phyloP scores from a whole-genome alignment of 2,113 vertebrate genomes.

The Hippolais icterina region DNA sequence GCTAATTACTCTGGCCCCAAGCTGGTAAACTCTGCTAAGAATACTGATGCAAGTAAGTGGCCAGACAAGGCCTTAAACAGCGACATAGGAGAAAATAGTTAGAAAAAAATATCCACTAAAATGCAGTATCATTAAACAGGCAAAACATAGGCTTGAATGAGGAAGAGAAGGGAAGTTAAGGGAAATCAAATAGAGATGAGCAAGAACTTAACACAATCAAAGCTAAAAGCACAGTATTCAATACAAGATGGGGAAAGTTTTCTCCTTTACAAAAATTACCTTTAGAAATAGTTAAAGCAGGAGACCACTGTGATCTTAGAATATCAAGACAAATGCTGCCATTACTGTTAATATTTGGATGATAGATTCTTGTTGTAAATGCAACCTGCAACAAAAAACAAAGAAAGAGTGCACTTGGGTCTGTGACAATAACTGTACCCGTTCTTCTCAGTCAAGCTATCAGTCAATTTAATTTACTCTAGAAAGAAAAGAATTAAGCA shows the following conservation, averaged over 20 bases:
- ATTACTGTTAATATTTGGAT: slow-evolving; percentile 99
- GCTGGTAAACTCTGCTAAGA: background rate
- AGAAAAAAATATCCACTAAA: background rate
- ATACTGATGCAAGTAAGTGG: background rate
- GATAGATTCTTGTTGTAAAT: slow-evolving; percentile 99
- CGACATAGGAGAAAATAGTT: background rate
- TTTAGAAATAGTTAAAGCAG: slow-evolving; percentile 99
- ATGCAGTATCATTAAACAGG: background rate
- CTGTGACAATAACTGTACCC: background rate
- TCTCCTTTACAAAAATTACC: slow-evolving; percentile 72
- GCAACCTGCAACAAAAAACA: slow-evolving; percentile 81
- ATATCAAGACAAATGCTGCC: slow-evolving; percentile 99
- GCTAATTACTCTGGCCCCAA: background rate
- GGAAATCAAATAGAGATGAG: background rate
- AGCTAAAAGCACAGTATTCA: background rate
- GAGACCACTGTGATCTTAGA: slow-evolving; percentile 99
- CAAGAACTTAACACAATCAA: background rate
- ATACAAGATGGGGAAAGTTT: background rate
- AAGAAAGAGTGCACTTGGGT: background rate
- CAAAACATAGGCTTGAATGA: background rate
- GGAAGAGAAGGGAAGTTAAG: background rate
- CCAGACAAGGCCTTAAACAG: background rate
- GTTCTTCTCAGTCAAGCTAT: background rate
- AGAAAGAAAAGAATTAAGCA: background rate
- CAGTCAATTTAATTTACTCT: background rate